A percentile compares a stretch with the other conserved stretches of the same genome.
Evolutionary conservation across 2,888 invertebrate genomes (phyloP).

Genomic region (Aspidiotus destructor): DNA sequence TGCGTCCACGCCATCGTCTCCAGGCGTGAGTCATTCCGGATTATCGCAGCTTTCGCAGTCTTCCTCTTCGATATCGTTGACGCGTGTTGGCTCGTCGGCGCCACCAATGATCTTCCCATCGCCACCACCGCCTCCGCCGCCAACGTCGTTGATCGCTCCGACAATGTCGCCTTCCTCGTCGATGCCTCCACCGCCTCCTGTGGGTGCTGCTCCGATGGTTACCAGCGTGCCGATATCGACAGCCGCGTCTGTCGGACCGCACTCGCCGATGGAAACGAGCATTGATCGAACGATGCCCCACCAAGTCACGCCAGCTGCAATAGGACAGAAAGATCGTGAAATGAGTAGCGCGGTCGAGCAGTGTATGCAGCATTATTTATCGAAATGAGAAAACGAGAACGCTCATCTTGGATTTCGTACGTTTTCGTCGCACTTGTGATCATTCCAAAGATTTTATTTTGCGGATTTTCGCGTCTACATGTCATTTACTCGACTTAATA

Average conservation of each 20-base stretch:
- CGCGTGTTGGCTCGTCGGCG: neutral
- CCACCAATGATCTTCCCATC: neutral
- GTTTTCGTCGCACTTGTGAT: neutral
- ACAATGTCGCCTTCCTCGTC: constrained; percentile 1
- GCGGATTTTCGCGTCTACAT: too few species aligned
- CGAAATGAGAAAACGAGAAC: constrained; percentile 10
- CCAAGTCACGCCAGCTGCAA: constrained; percentile 26
- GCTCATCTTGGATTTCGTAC: neutral
- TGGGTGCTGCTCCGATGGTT: constrained; percentile 5
- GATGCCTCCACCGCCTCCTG: neutral
- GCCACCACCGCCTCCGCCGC: constrained; percentile 14
- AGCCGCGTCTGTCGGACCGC: constrained; percentile 9
- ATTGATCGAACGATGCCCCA: constrained; percentile 21
- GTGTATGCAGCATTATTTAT: constrained; percentile 31
- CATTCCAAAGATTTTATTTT: constrained; percentile 19
- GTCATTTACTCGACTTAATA: too few species aligned
- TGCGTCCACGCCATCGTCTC: neutral
- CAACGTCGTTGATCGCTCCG: constrained; percentile 3
- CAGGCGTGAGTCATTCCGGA: neutral
- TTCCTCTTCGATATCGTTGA: constrained; percentile 3
- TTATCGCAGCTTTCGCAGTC: neutral
- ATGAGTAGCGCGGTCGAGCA: constrained; percentile 33
- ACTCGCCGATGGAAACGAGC: constrained; percentile 21
- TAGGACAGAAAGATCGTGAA: constrained; percentile 31
- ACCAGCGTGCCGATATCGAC: constrained; percentile 9